Percentiles rank a stretch among this genome's conserved stretches.
Conservation (phyloP, 2,113 vertebrate species). For the Tylochromis polylepis region DNA sequence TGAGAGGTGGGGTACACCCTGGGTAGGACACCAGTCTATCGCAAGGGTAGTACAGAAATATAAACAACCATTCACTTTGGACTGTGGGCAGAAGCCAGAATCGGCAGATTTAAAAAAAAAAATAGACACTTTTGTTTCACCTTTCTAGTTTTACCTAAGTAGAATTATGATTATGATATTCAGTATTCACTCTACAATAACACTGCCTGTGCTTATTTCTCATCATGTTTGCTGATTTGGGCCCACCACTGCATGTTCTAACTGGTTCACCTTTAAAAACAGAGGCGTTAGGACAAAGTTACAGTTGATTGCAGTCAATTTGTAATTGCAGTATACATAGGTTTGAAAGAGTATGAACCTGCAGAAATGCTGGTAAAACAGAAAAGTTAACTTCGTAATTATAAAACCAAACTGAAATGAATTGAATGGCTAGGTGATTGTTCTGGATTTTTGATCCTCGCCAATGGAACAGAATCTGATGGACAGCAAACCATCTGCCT, state of each 20-base stretch:
- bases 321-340: not conserved
- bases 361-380: not conserved
- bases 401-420: not conserved
- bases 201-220: not conserved
- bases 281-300: not conserved
- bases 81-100: not conserved
- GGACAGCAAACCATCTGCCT: not conserved
- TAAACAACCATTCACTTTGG: not conserved
- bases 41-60: not conserved
- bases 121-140: not conserved
- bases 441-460: not conserved
- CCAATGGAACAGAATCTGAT: not conserved
- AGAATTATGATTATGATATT: not conserved
- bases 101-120: not conserved
- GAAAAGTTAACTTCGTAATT: not conserved
- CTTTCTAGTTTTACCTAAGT: not conserved
- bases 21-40: not conserved
- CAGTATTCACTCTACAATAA: not conserved
- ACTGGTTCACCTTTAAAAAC: not conserved
- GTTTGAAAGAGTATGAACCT: not conserved
- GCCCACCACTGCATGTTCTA: not conserved
- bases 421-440: not conserved
- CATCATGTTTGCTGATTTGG: not conserved
- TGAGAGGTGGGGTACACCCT: not conserved
- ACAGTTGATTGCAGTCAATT: not conserved